Evolutionary conservation across 2,888 invertebrate genomes (phyloP).

Genomic region (Limnephilus marmoratus): DNA sequence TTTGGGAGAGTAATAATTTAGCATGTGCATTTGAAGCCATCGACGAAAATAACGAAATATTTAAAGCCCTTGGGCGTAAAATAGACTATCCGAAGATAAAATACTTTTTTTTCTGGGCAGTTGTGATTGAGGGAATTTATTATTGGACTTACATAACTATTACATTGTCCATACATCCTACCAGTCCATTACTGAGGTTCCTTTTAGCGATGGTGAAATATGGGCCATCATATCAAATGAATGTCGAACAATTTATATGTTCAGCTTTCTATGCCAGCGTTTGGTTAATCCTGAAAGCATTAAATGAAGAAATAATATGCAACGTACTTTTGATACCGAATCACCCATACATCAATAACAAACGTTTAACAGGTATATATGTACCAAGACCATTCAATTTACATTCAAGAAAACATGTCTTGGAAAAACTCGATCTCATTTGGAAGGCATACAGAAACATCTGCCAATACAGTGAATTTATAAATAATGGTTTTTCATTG

Average conservation of each 20-base stretch:
- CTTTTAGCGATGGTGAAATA: not conserved
- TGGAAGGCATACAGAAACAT: conserved; percentile 2
- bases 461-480: not conserved
- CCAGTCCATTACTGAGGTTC: not conserved
- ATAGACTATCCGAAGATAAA: not conserved
- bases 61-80: not conserved
- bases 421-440: not conserved
- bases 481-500: not conserved
- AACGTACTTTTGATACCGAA: not conserved
- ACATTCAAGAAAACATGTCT: not conserved
- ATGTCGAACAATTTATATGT: not conserved
- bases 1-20: not conserved
- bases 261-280: not conserved
- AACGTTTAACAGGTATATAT: not conserved
- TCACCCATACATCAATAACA: too few species aligned
- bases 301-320: not conserved
- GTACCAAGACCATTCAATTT: not conserved
- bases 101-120: not conserved
- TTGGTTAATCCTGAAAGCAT: not conserved
- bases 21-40: not conserved
- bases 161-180: not conserved
- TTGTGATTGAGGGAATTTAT: not conserved
- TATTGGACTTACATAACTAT: not conserved
- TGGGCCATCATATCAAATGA: not conserved
- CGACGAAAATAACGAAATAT: not conserved